Evolutionary conservation across 2,113 vertebrate species (phyloP).

Genomic region (Campylomormyrus tamandua): DNA sequence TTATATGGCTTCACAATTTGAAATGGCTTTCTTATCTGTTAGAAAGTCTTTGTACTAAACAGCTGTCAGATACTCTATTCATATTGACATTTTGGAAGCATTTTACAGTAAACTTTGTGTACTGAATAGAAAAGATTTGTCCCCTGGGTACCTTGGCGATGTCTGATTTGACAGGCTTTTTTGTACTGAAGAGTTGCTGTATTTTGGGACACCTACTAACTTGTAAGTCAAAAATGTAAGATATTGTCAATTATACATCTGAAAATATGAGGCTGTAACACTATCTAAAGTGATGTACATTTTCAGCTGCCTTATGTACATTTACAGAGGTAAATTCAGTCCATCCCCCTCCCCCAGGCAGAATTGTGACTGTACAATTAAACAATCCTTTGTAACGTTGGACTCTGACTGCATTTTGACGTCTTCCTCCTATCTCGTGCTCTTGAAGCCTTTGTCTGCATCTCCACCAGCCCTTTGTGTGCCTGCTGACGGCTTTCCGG

Average conservation of each 20-base stretch:
- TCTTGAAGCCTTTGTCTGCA: slow-evolving; percentile 69
- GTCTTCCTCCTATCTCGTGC: slow-evolving; percentile 71
- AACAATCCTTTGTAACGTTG: slow-evolving; percentile 98
- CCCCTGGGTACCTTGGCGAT: slow-evolving; percentile 71
- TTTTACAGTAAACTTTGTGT: slow-evolving; percentile 50
- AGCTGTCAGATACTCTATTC: slow-evolving; percentile 77
- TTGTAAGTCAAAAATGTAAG: slow-evolving; percentile 93
- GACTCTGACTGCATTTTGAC: slow-evolving; percentile 78
- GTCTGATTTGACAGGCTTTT: slow-evolving; percentile 83
- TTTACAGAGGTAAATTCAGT: slow-evolving; percentile 84
- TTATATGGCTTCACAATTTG: slow-evolving; percentile 88
- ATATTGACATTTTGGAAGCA: slow-evolving; percentile 69
- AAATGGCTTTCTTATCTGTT: slow-evolving; percentile 78
- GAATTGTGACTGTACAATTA: slow-evolving; percentile 99
- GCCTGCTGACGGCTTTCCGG: not conserved
- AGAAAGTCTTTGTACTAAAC: slow-evolving; percentile 77
- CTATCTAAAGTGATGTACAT: slow-evolving; percentile 98
- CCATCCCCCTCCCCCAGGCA: slow-evolving; percentile 74
- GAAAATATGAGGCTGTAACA: slow-evolving; percentile 96
- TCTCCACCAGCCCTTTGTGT: slow-evolving; percentile 58
- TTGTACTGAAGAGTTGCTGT: slow-evolving; percentile 98
- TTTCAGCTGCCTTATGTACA: slow-evolving; percentile 99
- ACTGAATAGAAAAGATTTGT: slow-evolving; percentile 63
- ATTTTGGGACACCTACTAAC: slow-evolving; percentile 93
- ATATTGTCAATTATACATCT: slow-evolving; percentile 97